phyloP scores from a whole-genome alignment of 1,140 invertebrate genomes.

The Hylyphantes graminicola region DNA sequence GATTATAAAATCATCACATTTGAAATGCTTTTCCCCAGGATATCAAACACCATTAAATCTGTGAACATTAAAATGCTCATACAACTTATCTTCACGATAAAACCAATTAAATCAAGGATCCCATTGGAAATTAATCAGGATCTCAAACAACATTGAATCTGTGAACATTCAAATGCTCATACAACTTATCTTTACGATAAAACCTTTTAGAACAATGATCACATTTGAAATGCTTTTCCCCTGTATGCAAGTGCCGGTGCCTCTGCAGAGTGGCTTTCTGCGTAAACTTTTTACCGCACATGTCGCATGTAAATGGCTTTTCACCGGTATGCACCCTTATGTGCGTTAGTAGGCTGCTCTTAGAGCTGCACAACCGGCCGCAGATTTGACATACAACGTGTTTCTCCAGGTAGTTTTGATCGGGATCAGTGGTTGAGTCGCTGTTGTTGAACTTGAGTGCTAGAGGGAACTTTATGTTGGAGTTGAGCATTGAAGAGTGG shows the following conservation, averaged over 20 bases:
- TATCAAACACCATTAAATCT: not conserved
- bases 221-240: slow-evolving; percentile 71
- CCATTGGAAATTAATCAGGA: slow-evolving; percentile 67
- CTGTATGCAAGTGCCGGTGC: slow-evolving; percentile 62
- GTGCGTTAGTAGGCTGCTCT: slow-evolving; percentile 52
- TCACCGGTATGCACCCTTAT: slow-evolving; percentile 61
- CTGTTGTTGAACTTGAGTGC: slow-evolving; percentile 17
- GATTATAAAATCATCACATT: slow-evolving; percentile 70
- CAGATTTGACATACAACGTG: slow-evolving; percentile 51
- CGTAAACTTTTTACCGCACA: slow-evolving; percentile 73
- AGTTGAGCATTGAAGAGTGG: not conserved
- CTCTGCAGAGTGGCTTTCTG: slow-evolving; percentile 66
- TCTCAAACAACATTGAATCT: not conserved
- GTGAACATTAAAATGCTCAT: slow-evolving; percentile 51
- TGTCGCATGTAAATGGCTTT: slow-evolving; percentile 59
- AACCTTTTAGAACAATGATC: slow-evolving; percentile 66
- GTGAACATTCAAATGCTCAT: slow-evolving; percentile 52
- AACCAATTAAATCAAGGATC: slow-evolving; percentile 66
- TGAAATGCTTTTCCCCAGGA: slow-evolving; percentile 69
- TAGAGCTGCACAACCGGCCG: slow-evolving; percentile 49
- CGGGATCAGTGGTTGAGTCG: slow-evolving; percentile 6
- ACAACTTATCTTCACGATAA: slow-evolving; percentile 54
- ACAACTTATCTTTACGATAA: slow-evolving; percentile 57
- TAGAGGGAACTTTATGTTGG: not conserved
- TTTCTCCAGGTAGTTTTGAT: slow-evolving; percentile 41